A percentile compares a stretch with the other conserved stretches of the same genome.
Conservation (phyloP, 2,888 invertebrate species). For the Autographa gamma region DNA sequence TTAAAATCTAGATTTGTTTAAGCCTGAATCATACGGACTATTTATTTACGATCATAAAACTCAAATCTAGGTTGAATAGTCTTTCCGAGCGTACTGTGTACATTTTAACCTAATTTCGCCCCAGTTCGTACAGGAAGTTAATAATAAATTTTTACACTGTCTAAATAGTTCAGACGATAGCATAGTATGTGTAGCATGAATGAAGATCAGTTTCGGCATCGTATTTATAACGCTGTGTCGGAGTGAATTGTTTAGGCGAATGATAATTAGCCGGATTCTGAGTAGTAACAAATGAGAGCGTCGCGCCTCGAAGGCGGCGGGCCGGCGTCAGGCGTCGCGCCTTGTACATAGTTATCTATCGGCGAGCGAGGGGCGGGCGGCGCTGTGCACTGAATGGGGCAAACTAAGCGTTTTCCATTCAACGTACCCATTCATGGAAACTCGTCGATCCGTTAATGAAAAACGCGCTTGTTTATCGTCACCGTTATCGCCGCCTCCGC, state of each 20-base stretch:
- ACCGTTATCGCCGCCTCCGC: conserved; percentile 74
- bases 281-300: conserved; percentile 34
- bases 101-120: conserved; percentile 32
- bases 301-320: conserved; percentile 53
- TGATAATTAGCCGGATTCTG: conserved; percentile 26
- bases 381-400: conserved; percentile 77
- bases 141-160: conserved; percentile 28
- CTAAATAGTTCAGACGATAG: conserved; percentile 31
- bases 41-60: conserved; percentile 28
- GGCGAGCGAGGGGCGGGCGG: conserved; percentile 58
- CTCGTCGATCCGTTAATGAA: conserved; percentile 85
- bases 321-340: conserved; percentile 33
- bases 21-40: conserved; percentile 13
- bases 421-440: conserved; percentile 87
- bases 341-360: conserved; percentile 47
- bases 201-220: conserved; percentile 38
- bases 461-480: conserved; percentile 78
- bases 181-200: conserved; percentile 32
- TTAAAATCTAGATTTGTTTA: background rate
- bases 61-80: conserved; percentile 42
- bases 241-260: conserved; percentile 17
- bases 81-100: conserved; percentile 21
- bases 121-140: conserved; percentile 34
- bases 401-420: conserved; percentile 84
- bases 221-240: conserved; percentile 9